phyloP scores from a whole-genome alignment of 37 sponge, comb jelly and placozoan species.

The Spongia lamella region DNA sequence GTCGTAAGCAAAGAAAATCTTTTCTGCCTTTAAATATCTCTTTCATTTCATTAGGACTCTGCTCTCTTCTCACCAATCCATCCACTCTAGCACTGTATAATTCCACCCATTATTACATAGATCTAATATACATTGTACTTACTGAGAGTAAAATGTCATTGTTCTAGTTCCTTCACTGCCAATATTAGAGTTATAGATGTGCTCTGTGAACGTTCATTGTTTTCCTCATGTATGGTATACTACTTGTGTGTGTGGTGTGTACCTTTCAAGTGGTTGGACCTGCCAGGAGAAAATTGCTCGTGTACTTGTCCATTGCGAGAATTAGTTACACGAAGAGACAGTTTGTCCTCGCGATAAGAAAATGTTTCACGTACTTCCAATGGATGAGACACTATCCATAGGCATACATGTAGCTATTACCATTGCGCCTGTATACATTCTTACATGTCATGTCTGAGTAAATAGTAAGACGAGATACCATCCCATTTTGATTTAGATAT shows the following conservation, averaged over 20 bases:
- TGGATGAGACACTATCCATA: conserved; percentile 13
- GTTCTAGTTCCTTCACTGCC: conserved; percentile 46
- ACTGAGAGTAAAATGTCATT: conserved; percentile 65
- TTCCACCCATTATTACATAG: not conserved
- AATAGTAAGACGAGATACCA: conserved; percentile 71
- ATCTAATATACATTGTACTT: conserved; percentile 1
- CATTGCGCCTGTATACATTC: not conserved
- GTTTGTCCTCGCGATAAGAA: conserved; percentile 69
- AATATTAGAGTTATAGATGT: conserved; percentile 38
- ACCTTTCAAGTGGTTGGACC: conserved; percentile 60
- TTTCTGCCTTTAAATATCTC: conserved; percentile 73
- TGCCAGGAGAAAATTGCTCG: conserved; percentile 75
- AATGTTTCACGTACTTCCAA: conserved; percentile 67
- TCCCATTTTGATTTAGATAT: conserved; percentile 88
- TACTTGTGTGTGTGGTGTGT: not conserved
- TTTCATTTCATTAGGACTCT: conserved; percentile 65
- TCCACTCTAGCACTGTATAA: conserved; percentile 85
- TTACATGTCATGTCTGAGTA: conserved; percentile 75
- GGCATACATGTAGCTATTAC: not conserved
- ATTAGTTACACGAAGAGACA: conserved; percentile 53
- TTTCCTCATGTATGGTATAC: not conserved
- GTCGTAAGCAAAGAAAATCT: conserved; percentile 74
- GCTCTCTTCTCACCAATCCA: conserved; percentile 74
- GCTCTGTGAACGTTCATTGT: conserved; percentile 48
- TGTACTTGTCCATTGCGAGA: conserved; percentile 40